Base-by-base conservation (phyloP, 2,797 vertebrate species). In the Chlorospingus semifuscus region DNA sequence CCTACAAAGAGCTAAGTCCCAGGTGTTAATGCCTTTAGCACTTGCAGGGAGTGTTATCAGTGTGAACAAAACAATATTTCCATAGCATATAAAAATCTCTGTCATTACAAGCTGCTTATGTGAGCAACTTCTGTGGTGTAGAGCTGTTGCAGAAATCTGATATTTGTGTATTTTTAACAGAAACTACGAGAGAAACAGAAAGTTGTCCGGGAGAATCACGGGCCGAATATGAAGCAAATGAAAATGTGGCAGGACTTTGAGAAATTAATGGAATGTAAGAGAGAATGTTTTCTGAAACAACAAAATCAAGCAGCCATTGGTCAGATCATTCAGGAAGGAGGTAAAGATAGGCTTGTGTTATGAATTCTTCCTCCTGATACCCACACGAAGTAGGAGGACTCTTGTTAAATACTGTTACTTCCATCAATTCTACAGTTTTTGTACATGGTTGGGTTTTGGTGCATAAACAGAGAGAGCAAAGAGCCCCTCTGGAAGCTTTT, bases 211-310 rank as follows among this genome's bases (percentile, higher is more conserved):
- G 99, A 99, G 97, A 99, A 97, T 95, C 99, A 99, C 7, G 97
- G 98, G 10, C 97, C 97, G 44, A 99, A 99, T 96, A 99, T 99
- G 99, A 99, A 99, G 98, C 99, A 99, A 98, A 98, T 99, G 88
- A 99, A 98, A 97, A 98, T 99, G 99, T 99, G 99, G 99, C 97
- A 97, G n/a, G 99, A 99, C 97, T 98, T 99, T 61, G 98, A 99
- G 96, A 97, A 98, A 76, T 97, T 99, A 94, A 98, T 99, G 98
- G 98, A 99, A 95, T 99, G 99, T 97, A 99, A 99, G 97, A 99
- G 96, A 77, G 98, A 98, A 94, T 99, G 99, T 96, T 99, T 99
- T 95, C 97, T 98, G 70, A 98, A 98, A 95, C 98, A 98, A 34
- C 99, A 99, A 96, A 99, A 96, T 95, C 99, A 99, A 94, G 95